These are phyloP conservation scores for Allygus modestus DNA, from an alignment of 2,888 invertebrate genomes.

Conservation along the genomic window DNA sequence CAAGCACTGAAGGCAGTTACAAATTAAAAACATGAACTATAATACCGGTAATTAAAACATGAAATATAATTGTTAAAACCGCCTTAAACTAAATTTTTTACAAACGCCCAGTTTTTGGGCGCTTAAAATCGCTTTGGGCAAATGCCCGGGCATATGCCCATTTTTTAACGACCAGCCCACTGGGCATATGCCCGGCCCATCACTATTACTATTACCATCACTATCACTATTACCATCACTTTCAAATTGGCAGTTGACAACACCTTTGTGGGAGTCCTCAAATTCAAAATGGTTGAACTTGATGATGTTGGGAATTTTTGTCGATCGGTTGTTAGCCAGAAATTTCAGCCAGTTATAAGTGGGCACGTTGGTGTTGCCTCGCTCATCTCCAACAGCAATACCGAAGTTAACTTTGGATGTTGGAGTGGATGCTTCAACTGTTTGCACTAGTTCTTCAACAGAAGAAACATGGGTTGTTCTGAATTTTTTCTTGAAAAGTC, in stretches of 20 bases:
- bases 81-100: too few species aligned
- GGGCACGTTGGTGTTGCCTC: background rate
- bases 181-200: too few species aligned
- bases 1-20: too few species aligned
- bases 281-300: background rate
- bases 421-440: conserved; percentile 55
- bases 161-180: too few species aligned
- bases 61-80: too few species aligned
- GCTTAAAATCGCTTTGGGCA: too few species aligned
- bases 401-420: conserved; percentile 4
- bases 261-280: background rate
- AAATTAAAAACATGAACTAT: too few species aligned
- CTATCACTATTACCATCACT: too few species aligned
- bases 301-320: background rate
- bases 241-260: conserved; percentile 47
- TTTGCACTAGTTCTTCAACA: conserved; percentile 6
- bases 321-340: background rate
- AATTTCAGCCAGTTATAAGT: conserved; percentile 32
- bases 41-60: too few species aligned
- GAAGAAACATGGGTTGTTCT: conserved; percentile 32
- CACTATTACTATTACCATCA: too few species aligned
- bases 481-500: conserved; percentile 54
- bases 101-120: too few species aligned
- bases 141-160: too few species aligned
- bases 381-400: conserved; percentile 7